phyloP scores from a whole-genome alignment of 1,140 invertebrate species.

The Coenobita brevimanus region DNA sequence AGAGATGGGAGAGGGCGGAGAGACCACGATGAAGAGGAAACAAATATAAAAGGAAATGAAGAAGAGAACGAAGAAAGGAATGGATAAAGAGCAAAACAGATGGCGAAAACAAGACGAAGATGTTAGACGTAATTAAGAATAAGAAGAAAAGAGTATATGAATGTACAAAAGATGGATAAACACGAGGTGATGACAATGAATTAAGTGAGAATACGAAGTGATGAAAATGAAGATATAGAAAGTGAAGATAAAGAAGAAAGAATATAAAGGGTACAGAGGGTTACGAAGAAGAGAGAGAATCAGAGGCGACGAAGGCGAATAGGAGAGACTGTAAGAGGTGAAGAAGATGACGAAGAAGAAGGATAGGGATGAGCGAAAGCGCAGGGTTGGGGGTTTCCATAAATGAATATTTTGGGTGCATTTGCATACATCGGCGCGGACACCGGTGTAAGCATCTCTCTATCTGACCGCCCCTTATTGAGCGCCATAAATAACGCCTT shows the following conservation, averaged over 20 bases:
- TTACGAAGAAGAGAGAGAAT: neutral
- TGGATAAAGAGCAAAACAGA: too few species aligned
- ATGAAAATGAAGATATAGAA: too few species aligned
- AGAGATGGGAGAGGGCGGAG: neutral
- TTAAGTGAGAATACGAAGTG: too few species aligned
- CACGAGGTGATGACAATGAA: too few species aligned
- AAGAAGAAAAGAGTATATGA: too few species aligned
- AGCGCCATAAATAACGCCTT: conserved; percentile 32
- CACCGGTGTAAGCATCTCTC: conserved; percentile 25
- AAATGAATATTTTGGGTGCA: conserved; percentile 22
- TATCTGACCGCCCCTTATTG: conserved; percentile 32
- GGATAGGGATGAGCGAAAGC: neutral
- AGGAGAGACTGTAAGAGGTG: neutral
- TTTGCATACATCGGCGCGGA: conserved; percentile 25
- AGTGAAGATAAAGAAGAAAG: too few species aligned
- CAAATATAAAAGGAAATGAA: neutral
- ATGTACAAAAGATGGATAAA: too few species aligned
- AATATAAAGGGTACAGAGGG: neutral
- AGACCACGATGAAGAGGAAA: neutral
- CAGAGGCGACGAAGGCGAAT: neutral
- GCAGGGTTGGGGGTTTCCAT: neutral
- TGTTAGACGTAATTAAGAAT: too few species aligned
- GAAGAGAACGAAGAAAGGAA: too few species aligned
- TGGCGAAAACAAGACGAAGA: too few species aligned
- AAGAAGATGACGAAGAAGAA: neutral